phyloP scores from a whole-genome alignment of 2,113 vertebrate species.

The Ophiodon elongatus region DNA sequence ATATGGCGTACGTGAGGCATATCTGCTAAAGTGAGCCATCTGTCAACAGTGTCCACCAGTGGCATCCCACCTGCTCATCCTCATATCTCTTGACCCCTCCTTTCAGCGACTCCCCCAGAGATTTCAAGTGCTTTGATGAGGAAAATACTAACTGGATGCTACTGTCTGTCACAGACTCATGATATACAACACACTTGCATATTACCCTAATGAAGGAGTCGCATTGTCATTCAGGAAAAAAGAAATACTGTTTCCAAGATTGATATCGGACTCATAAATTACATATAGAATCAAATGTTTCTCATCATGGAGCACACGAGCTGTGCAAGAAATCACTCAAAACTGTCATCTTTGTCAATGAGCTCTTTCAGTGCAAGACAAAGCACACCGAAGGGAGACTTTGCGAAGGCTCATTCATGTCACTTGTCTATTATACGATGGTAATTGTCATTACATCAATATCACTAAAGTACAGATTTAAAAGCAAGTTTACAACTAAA shows the following conservation, averaged over 20 bases:
- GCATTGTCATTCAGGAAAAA: not conserved
- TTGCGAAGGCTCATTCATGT: not conserved
- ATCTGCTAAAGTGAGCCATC: conserved; percentile 22
- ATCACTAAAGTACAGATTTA: not conserved
- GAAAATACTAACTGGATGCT: not conserved
- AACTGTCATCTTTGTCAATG: not conserved
- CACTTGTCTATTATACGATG: not conserved
- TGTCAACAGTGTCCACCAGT: not conserved
- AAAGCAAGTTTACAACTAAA: not conserved
- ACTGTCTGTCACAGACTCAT: not conserved
- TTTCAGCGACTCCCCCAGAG: not conserved
- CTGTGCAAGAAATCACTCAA: conserved; percentile 2
- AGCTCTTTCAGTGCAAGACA: not conserved
- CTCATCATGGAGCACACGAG: not conserved
- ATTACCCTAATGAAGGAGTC: not conserved
- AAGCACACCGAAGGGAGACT: not conserved
- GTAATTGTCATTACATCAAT: not conserved
- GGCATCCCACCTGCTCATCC: conserved; percentile 19
- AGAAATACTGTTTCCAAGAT: not conserved
- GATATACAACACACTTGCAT: not conserved
- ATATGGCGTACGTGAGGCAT: not conserved
- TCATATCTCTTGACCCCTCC: conserved; percentile 4
- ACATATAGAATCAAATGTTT: not conserved
- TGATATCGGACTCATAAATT: conserved; percentile 1
- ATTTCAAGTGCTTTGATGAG: not conserved